Percentiles rank a stretch among this genome's conserved stretches.
These are phyloP conservation scores for Eulithis prunata DNA, from an alignment of 2,888 invertebrate species.

Conservation along the genomic window DNA sequence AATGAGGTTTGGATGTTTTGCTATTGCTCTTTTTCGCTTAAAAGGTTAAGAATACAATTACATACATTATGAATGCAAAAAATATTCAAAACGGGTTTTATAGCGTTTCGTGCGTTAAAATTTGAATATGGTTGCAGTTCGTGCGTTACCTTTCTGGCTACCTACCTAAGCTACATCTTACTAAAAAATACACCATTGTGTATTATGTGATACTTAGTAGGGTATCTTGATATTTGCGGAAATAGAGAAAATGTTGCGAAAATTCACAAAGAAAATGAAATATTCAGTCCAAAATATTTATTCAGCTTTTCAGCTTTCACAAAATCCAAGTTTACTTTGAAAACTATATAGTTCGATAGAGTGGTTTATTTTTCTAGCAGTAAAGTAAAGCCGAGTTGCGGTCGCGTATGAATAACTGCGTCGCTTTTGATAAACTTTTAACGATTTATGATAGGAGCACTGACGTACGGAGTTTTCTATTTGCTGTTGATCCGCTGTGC, in stretches of 20 bases:
- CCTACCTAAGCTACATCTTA: too few species aligned
- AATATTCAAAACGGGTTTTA: too few species aligned
- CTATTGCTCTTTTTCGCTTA: not conserved
- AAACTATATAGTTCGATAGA: constrained; percentile 17
- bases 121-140: too few species aligned
- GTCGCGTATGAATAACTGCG: constrained; percentile 42
- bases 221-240: too few species aligned
- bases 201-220: too few species aligned
- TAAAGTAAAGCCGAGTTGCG: constrained; percentile 41
- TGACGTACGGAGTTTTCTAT: constrained; percentile 44
- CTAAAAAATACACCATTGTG: too few species aligned
- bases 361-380: constrained; percentile 33
- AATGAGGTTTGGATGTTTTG: constrained; percentile 2
- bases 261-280: not conserved
- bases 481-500: constrained; percentile 44
- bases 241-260: too few species aligned
- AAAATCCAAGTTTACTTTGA: constrained; percentile 17
- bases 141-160: too few species aligned
- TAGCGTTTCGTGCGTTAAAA: not conserved
- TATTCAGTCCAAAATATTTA: constrained; percentile 12
- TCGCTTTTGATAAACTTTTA: constrained; percentile 63
- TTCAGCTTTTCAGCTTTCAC: constrained; percentile 10
- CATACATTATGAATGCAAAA: too few species aligned
- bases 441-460: constrained; percentile 61
- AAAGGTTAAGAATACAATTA: too few species aligned